Conservation (phyloP, 2,888 invertebrate species). For the Frankliniella fusca region DNA sequence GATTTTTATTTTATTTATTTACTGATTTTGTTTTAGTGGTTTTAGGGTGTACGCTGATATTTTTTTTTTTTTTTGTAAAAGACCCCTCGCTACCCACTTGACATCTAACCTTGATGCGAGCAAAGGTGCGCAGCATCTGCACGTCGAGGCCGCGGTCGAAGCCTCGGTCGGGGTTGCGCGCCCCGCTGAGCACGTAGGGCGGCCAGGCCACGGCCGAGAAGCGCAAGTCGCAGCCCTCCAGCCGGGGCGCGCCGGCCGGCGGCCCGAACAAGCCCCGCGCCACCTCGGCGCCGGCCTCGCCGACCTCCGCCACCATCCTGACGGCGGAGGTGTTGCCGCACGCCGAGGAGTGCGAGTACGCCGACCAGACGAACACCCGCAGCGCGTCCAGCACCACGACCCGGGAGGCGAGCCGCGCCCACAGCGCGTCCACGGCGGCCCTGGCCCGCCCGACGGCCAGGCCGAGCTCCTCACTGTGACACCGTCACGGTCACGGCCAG, state of each 20-base stretch:
- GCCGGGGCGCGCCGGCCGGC: slow-evolving; percentile 21
- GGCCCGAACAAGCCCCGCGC: background rate
- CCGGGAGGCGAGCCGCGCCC: slow-evolving; percentile 10
- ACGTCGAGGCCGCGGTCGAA: slow-evolving; percentile 16
- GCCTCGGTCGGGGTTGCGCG: background rate
- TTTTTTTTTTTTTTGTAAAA: too few relatives aligned
- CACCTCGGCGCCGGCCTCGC: background rate
- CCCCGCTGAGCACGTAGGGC: background rate
- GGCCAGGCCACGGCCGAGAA: background rate
- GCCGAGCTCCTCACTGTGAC: background rate
- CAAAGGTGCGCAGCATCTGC: slow-evolving; percentile 3
- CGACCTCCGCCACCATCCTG: background rate
- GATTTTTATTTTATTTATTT: too few relatives aligned
- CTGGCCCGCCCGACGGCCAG: slow-evolving; percentile 5
- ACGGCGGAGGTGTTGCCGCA: background rate
- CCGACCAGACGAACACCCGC: background rate
- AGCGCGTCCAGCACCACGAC: background rate
- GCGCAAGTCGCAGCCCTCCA: background rate
- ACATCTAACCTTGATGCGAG: background rate
- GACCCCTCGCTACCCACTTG: too few relatives aligned
- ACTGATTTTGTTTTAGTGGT: too few relatives aligned
- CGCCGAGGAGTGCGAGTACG: background rate
- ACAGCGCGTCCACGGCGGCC: slow-evolving; percentile 14
- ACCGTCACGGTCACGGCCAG: too few relatives aligned
- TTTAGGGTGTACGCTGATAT: too few relatives aligned